Base-by-base conservation (phyloP, 2,888 invertebrate genomes). In the Orthosia gothica region DNA sequence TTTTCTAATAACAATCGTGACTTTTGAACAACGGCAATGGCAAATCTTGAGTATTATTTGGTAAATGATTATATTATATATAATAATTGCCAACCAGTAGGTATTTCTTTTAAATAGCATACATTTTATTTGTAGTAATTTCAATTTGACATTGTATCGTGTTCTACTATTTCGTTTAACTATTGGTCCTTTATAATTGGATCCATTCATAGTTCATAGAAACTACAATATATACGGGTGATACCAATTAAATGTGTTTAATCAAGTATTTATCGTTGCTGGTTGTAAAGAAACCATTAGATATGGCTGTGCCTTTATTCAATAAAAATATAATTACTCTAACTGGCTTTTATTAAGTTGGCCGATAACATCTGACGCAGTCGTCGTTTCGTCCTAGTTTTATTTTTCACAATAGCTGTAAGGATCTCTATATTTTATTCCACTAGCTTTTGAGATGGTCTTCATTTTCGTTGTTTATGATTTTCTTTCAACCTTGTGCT, bases 291-390 rank as follows among this genome's bases (percentile, higher is more conserved):
- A 77, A 77, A 69, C 54, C 69, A 61, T 54, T 69, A 55, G 45
- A 55, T 20, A 50, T 70, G 54, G 54, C 18, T 45, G 54, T 78
- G 26, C 70, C 49, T 69, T 62, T n/a, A 62, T 62, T 50, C 55
- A 76, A 78, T 76, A 70, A 76, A 72, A 78, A 78, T 76, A 76
- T 78, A 64, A 72, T 72, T 78, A 79, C 76, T 54, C 54, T 64
- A 76, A 76, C 45, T 76, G 79, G 79, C 59, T 79, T 76, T 72
- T 76, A 76, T 76, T 79, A 79, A 59, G 71, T 79, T 59, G 18
- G 18, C 49, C 26, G 64, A 71, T 76, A 79, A 72, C 64, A 59
- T 59, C 54, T 45, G 26, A 66, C 26, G 47, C 58, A 54, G 50
- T n/a, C 13, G 45, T 40, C 4, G 18, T 45, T 40, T n/a, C 13